phyloP scores from a whole-genome alignment of 2,113 vertebrate genomes.

The Caranx melampygus region DNA sequence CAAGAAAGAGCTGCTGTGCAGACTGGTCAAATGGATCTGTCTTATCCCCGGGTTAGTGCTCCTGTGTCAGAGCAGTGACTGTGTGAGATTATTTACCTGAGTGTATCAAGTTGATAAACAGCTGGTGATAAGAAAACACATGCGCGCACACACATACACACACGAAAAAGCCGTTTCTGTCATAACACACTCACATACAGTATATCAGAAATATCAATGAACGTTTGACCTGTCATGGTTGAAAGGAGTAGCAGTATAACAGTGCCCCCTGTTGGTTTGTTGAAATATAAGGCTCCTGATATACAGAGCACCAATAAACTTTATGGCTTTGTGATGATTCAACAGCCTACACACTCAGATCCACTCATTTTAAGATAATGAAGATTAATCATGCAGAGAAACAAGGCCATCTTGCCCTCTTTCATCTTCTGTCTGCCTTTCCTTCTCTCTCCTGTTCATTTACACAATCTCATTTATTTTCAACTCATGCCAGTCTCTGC shows the following conservation, averaged over 20 bases:
- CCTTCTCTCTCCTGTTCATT: slow-evolving; percentile 20
- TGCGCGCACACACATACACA: neutral
- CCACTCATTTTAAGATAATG: slow-evolving; percentile 34
- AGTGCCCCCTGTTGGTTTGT: slow-evolving; percentile 62
- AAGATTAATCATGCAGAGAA: slow-evolving; percentile 48
- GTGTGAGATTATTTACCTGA: neutral
- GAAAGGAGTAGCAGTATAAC: slow-evolving; percentile 38
- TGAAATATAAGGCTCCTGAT: slow-evolving; percentile 8
- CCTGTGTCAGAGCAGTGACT: too few relatives aligned
- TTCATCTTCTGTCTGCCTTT: slow-evolving; percentile 14
- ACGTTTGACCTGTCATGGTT: slow-evolving; percentile 17
- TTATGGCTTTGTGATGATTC: neutral
- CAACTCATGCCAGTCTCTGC: neutral
- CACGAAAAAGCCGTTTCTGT: neutral
- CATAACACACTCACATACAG: slow-evolving; percentile 2
- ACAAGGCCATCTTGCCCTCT: slow-evolving; percentile 2
- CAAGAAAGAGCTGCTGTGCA: too few relatives aligned
- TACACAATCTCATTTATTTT: slow-evolving; percentile 10
- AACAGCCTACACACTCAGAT: slow-evolving; percentile 5
- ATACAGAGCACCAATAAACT: neutral
- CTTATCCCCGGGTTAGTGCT: too few relatives aligned
- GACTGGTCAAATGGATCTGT: too few relatives aligned
- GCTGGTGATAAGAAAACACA: neutral
- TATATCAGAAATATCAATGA: slow-evolving; percentile 27
- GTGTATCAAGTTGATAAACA: neutral